A percentile compares a stretch with the other conserved stretches of the same genome.
Evolutionary conservation across 2,113 vertebrate species (phyloP).

Genomic region (Anolis sagrei): DNA sequence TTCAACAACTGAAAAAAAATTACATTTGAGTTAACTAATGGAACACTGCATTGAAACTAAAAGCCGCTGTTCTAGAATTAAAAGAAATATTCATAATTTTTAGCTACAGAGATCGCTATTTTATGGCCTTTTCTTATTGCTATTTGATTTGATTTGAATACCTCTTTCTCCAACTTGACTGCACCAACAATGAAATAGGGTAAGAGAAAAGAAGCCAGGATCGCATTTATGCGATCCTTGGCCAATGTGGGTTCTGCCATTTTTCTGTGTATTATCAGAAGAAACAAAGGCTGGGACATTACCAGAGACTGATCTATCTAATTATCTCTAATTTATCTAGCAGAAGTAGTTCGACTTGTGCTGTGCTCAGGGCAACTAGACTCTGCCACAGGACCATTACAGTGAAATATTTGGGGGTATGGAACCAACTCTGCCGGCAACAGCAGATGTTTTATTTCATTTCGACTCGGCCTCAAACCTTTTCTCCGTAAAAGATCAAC

Average conservation of each 20-base stretch:
- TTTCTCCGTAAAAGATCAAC: not conserved
- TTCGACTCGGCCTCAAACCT: fast-evolving
- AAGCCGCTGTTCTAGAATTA: too few relatives aligned
- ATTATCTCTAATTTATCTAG: not conserved
- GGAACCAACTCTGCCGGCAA: conserved; percentile 1
- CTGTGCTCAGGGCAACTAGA: not conserved
- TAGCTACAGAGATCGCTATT: not conserved
- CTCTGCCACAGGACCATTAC: not conserved
- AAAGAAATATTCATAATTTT: not conserved
- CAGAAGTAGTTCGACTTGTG: not conserved
- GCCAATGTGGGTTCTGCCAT: too few relatives aligned
- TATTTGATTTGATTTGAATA: not conserved
- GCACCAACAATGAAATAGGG: not conserved
- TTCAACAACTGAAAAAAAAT: too few relatives aligned
- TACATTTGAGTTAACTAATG: too few relatives aligned
- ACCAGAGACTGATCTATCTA: not conserved
- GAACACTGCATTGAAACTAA: not conserved
- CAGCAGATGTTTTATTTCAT: not conserved
- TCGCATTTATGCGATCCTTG: not conserved
- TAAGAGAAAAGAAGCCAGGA: not conserved
- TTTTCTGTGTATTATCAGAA: not conserved
- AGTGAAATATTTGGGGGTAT: not conserved
- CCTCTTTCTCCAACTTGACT: too few relatives aligned
- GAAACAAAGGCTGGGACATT: not conserved
- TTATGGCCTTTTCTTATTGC: not conserved